Evolutionary conservation across 2,888 invertebrate species (phyloP).

Genomic region (Synergus japonicus): DNA sequence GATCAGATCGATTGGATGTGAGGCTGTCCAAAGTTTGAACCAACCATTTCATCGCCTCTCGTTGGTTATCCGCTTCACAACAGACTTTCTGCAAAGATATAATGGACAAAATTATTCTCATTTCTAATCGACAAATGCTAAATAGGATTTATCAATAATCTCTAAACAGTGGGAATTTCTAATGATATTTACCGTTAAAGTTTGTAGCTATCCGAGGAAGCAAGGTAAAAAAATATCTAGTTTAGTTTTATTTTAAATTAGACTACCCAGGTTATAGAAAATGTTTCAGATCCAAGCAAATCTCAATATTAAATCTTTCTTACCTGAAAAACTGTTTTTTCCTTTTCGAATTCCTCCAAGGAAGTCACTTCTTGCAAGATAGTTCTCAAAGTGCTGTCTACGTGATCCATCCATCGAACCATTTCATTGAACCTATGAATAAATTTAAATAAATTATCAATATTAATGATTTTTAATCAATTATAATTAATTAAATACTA

Average conservation of each 20-base stretch:
- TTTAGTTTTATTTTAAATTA: neutral
- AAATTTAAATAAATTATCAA: neutral
- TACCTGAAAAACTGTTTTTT: conserved; percentile 94
- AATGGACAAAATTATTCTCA: neutral
- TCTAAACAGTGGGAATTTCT: neutral
- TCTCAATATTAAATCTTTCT: conserved; percentile 65
- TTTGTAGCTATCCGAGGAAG: conserved; percentile 68
- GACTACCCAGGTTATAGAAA: neutral
- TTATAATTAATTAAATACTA: neutral
- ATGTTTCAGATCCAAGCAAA: neutral
- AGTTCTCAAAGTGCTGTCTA: conserved; percentile 89
- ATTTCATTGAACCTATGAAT: conserved; percentile 84
- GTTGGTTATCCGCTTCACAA: conserved; percentile 91
- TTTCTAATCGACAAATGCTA: neutral
- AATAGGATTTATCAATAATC: neutral
- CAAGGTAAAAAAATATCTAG: conserved; percentile 29
- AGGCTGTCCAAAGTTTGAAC: conserved; percentile 94
- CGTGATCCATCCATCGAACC: conserved; percentile 93
- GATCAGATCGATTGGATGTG: conserved; percentile 88
- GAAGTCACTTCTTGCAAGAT: conserved; percentile 91
- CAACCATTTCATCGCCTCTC: conserved; percentile 97
- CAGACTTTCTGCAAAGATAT: conserved; percentile 85
- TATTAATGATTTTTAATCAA: no score
- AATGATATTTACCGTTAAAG: conserved; percentile 69
- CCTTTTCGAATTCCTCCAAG: conserved; percentile 93